Base-by-base conservation (phyloP, 2,113 vertebrate genomes). In the Eira barbara region DNA sequence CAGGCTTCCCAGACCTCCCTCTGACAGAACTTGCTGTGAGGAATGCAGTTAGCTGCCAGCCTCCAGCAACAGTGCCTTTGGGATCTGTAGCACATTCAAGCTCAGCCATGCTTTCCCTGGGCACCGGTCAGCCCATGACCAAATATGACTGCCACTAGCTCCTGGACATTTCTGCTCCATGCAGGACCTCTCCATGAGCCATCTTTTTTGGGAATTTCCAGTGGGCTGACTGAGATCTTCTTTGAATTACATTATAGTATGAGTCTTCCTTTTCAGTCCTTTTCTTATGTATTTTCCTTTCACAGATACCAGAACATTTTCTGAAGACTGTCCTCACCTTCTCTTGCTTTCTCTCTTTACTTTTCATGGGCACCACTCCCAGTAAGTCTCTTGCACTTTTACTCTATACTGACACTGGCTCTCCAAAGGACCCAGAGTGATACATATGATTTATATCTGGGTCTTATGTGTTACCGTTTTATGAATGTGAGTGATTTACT, bases 81-180 rank as follows among this genome's bases (percentile, higher is more conserved):
- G 18, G 34, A 73, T 11, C 31, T 36, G 6, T 17, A 78, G 8
- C 21, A 23, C n/a, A n/a, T 34, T 31, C 45, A 85, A 71, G 78
- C 34, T 69, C 36, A 65, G 27, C 14, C 65, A 6, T 29, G 47
- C n/a, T 29, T 74, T 63, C 11, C 31, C 2, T 42, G 42, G 74
- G 23, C 52, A n/a, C 12, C 3, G 34, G 27, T 96, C 36, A 42
- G n/a, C 9, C 63, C 88, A 2, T 45, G 81, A 45, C 59, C 61
- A 25, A 91, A 6, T 11, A 34, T 3, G 21, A 2, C 11, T 4
- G 3, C 45, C 23, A 23, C 2, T 36, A 14, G 25, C 6, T 2
- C 45, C 4, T 21, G 27, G 23, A 25, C 34, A 9, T 82, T 34
- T 27, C 7, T 6, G 3, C 31, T 42, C 45, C 31, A 10, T 7